Evolutionary conservation across 1,140 invertebrate genomes (phyloP).

Genomic region (Sogatella furcifera): DNA sequence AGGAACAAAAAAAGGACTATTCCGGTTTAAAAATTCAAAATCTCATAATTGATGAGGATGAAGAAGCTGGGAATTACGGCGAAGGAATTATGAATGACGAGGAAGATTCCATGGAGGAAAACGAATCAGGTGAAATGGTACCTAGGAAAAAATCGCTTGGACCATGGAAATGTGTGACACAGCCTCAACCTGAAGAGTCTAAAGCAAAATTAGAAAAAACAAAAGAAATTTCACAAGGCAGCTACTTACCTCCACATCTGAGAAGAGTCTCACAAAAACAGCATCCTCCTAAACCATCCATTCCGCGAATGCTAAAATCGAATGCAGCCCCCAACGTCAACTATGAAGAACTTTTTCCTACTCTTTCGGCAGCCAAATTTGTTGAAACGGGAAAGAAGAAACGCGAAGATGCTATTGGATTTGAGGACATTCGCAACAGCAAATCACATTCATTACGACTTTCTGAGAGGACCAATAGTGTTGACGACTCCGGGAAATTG

Average conservation of each 20-base stretch:
- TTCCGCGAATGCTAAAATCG: not conserved
- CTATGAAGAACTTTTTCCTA: constrained; percentile 72
- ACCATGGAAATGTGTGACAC: constrained; percentile 45
- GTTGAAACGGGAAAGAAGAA: constrained; percentile 36
- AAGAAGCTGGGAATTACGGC: constrained; percentile 34
- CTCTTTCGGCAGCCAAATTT: constrained; percentile 48
- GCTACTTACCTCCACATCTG: constrained; percentile 42
- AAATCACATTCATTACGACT: constrained; percentile 17
- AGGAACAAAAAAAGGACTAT: constrained; percentile 82
- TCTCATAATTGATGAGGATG: constrained; percentile 49
- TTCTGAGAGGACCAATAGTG: constrained; percentile 8
- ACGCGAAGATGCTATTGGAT: constrained; percentile 14
- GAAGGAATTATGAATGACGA: constrained; percentile 31
- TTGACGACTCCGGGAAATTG: constrained; percentile 7
- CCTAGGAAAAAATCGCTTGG: constrained; percentile 37
- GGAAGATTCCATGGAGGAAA: constrained; percentile 36
- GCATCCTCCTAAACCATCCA: not conserved
- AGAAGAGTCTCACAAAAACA: constrained; percentile 24
- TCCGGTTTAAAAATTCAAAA: constrained; percentile 83
- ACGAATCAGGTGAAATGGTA: constrained; percentile 39
- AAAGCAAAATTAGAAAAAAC: not conserved
- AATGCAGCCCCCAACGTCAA: constrained; percentile 61
- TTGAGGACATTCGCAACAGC: constrained; percentile 21
- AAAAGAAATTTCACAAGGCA: constrained; percentile 3
- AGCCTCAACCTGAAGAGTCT: constrained; percentile 13